Base-by-base conservation (phyloP, 2,888 invertebrate species). In the Dryadula phaetusa region DNA sequence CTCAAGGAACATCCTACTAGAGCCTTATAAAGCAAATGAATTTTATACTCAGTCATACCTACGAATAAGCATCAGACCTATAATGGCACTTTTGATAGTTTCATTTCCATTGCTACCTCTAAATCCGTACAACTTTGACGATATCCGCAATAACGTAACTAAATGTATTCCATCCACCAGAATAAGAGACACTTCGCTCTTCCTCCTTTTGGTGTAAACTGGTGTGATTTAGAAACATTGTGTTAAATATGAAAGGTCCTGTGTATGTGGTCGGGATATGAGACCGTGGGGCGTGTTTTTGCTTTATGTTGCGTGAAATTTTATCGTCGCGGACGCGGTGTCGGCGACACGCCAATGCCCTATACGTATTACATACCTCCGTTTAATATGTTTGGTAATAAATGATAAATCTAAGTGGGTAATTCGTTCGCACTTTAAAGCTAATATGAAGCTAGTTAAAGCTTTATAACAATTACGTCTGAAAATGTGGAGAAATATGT, bases 221-320 rank as follows among this genome's bases (percentile, higher is more conserved):
- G 49, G 63, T 34, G 40, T 69, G 64, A 62, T 66, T 46, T 52
- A 66, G 52, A 52, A 44, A 61, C 62, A 56, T 65, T 52, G 47
- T 42, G 54, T 65, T 65, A 67, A 65, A 70, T 46, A 69, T 74
- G 70, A 70, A 69, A 75, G 87, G 69, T 85, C 89, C 75, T 72
- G 73, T 69, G 80, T 79, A 49, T 70, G 68, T 89, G 88, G 90
- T 77, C 71, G 79, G 78, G 79, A 77, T 82, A 78, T 80, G 79
- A 83, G 83, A 85, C 86, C 83, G 83, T 82, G 82, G 90, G 88
- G 90, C 88, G 90, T 92, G 91, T 92, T 93, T 92, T 93, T 92
- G 90, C 86, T 93, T 92, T 92, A 92, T 92, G 91, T 85, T 79
- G 86, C 91, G 92, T 93, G 90, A 90, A 93, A 93, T 92, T 91